These are phyloP conservation scores for Apaloderma vittatum DNA, from an alignment of 2,113 vertebrate genomes.

Conservation along the genomic window DNA sequence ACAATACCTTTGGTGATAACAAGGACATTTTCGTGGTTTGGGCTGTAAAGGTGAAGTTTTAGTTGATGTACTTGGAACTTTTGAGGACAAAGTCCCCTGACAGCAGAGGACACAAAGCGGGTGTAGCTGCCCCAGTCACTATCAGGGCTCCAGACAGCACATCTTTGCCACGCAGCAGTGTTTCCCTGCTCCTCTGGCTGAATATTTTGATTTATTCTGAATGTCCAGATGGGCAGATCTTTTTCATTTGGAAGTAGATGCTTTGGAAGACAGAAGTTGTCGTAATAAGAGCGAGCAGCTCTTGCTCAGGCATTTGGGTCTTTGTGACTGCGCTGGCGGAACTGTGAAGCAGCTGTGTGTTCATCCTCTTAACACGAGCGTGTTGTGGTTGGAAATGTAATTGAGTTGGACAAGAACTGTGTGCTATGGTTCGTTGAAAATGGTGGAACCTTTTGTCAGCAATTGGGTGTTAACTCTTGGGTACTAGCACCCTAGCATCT, in stretches of 20 bases:
- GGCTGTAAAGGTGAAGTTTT: background rate
- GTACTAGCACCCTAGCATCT: background rate
- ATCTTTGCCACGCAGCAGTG: rapidly evolving
- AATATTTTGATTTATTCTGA: background rate
- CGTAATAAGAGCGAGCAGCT: background rate
- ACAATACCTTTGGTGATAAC: background rate
- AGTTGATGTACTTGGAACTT: background rate
- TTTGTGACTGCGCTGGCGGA: background rate
- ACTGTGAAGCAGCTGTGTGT: background rate
- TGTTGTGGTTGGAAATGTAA: background rate
- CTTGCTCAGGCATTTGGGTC: background rate
- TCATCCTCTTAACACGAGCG: background rate
- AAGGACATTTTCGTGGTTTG: background rate
- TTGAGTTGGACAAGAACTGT: background rate
- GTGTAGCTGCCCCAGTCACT: background rate
- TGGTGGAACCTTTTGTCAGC: background rate
- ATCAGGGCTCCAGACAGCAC: background rate
- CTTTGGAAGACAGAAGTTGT: background rate
- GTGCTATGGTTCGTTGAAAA: background rate
- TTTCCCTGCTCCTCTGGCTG: background rate
- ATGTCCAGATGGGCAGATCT: background rate
- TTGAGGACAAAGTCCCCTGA: background rate
- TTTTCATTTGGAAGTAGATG: background rate
- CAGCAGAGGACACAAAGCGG: background rate
- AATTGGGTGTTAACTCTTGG: background rate